Conservation (phyloP, 2,113 vertebrate species). For the Sinocyclocheilus grahami region DNA sequence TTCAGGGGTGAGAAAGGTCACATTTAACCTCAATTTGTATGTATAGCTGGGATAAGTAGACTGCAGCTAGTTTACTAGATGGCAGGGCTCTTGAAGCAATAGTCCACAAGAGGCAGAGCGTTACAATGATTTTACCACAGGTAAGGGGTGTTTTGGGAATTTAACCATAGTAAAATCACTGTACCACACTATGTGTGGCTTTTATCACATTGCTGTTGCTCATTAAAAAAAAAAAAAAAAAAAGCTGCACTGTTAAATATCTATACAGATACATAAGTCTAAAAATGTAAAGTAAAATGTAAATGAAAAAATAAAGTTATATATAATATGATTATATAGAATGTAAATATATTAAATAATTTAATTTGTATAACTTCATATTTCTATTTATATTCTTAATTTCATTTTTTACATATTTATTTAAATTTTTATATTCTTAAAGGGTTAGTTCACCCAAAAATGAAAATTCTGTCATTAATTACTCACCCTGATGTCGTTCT, state of each 20-base stretch:
- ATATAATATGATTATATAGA: no score
- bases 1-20: conserved; percentile 9
- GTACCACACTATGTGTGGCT: neutral
- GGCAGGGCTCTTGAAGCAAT: neutral
- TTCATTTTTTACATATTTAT: no score
- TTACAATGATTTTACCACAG: neutral
- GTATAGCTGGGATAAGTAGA: conserved; percentile 33
- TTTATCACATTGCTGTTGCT: no score
- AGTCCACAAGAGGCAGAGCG: neutral
- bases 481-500: no score
- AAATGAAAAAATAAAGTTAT: no score
- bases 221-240: neutral
- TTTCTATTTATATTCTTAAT: no score
- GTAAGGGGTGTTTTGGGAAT: neutral
- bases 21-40: conserved; percentile 42
- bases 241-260: neutral
- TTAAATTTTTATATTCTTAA: no score
- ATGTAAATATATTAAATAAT: no score
- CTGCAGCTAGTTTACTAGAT: conserved; percentile 1
- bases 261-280: neutral
- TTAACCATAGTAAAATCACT: neutral
- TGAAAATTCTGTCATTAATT: no score
- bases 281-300: no score
- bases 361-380: no score
- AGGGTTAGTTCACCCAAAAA: no score